Conservation (phyloP, 2,797 vertebrate genomes). For the Sebastes diploproa region DNA sequence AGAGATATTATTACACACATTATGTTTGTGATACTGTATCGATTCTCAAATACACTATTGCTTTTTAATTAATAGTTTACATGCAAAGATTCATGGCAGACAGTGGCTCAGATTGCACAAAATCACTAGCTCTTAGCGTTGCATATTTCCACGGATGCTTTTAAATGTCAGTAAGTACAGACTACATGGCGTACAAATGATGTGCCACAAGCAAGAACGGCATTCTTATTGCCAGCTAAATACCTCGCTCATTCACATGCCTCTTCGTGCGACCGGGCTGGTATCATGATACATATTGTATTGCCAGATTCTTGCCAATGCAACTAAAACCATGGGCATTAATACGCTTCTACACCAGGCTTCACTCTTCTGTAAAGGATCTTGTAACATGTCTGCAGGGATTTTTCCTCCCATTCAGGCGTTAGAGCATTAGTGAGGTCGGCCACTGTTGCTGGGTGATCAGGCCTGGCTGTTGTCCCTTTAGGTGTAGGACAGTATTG, state of each 20-base stretch:
- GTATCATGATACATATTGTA: neutral
- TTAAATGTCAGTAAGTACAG: no score
- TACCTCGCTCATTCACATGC: no score
- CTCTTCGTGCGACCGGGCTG: neutral
- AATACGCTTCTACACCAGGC: neutral
- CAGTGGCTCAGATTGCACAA: neutral
- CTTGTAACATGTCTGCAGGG: neutral
- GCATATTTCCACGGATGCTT: accelerated
- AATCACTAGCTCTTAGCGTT: neutral
- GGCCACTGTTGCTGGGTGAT: neutral
- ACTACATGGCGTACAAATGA: no score
- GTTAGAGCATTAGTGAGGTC: neutral
- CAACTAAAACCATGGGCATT: no score
- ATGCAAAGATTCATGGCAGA: neutral
- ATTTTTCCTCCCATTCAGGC: neutral
- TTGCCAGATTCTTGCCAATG: no score
- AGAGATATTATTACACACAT: neutral
- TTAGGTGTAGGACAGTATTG: neutral
- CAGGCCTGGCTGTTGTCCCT: neutral
- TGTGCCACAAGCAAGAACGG: no score
- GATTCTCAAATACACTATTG: no score
- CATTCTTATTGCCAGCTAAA: no score
- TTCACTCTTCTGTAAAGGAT: neutral
- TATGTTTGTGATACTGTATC: neutral
- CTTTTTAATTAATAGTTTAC: neutral